Base-by-base conservation (phyloP, 2,797 vertebrate species). In the Trachops cirrhosus region DNA sequence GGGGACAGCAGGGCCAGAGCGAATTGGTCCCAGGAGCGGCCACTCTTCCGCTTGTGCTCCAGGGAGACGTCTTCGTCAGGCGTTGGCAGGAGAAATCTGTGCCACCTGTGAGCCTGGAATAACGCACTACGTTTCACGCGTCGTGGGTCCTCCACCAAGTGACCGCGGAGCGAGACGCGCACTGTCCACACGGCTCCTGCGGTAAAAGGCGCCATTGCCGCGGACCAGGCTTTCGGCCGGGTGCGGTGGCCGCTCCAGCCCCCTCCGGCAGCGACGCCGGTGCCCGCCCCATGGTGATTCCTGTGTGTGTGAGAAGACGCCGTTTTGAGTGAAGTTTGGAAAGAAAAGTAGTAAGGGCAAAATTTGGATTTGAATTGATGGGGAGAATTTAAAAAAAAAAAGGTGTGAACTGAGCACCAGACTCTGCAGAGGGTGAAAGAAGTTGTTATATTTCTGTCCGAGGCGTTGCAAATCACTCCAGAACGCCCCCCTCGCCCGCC, bases 351-450 rank as follows among this genome's bases (percentile, higher is more conserved):
- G 93, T 91, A 95, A 96, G 94, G 93, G 91, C 37, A 2, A 95
- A 75, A 95, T 87, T 94, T 91, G 80, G 89, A 96, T 96, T 97
- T 95, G 91, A 95, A 96, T 83, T 74, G 94, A 93, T 11, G 67
- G 70, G 91, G 93, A 86, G 22, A 57, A 26, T 57, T 24, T 26
- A 19, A 37, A 10, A 39, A 74, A 52, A 77, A 93, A 92, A 95
- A 88, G 9, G 88, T 95, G 95, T 95, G 96, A 96, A 78, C 93
- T 86, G 89, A 75, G 3, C 71, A 95, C 64, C 89, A 91, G 91
- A 95, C 86, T 92, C 88, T 89, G 48, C 83, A 89, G 54, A 92
- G 52, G 83, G 96, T 84, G 78, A 93, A 96, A 83, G 88, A 93
- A 70, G 82, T 92, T 68, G 95, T 74, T 92, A 12, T 34, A 15